Conservation (phyloP, 2,113 vertebrate genomes). For the Astatotilapia flaviijosephi region DNA sequence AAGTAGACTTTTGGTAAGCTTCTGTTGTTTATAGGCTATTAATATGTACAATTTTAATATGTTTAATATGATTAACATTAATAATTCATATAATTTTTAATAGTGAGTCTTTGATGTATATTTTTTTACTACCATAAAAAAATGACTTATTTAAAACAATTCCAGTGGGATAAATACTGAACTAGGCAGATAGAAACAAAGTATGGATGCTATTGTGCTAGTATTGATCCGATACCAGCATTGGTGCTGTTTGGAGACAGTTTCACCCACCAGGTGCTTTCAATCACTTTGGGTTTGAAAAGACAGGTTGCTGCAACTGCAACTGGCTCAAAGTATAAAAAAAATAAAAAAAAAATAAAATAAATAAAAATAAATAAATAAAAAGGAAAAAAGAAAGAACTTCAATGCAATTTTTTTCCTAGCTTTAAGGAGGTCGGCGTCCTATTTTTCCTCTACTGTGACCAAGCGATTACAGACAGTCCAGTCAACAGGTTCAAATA, state of each 20-base stretch:
- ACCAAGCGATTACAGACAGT: not conserved
- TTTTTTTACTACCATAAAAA: not conserved
- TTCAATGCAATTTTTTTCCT: fast-evolving
- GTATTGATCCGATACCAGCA: not conserved
- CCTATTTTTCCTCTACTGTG: not conserved
- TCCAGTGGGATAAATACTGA: not conserved
- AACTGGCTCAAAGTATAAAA: not conserved
- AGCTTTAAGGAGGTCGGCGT: not conserved
- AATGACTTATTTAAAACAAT: not conserved
- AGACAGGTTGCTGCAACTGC: not conserved
- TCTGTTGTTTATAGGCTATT: not conserved
- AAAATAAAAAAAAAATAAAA: not conserved
- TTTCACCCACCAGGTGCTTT: not conserved
- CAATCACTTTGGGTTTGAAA: not conserved
- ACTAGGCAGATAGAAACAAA: not conserved
- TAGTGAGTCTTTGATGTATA: not conserved
- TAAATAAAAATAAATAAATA: not conserved
- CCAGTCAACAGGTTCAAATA: not conserved
- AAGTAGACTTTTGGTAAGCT: not conserved
- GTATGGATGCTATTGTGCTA: not conserved
- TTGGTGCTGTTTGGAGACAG: not conserved
- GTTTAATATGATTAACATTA: not conserved
- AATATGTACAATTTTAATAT: fast-evolving
- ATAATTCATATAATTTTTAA: not conserved
- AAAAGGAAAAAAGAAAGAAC: not conserved